Conservation (phyloP, 2,797 vertebrate species). For the Melanotaenia boesemani region DNA sequence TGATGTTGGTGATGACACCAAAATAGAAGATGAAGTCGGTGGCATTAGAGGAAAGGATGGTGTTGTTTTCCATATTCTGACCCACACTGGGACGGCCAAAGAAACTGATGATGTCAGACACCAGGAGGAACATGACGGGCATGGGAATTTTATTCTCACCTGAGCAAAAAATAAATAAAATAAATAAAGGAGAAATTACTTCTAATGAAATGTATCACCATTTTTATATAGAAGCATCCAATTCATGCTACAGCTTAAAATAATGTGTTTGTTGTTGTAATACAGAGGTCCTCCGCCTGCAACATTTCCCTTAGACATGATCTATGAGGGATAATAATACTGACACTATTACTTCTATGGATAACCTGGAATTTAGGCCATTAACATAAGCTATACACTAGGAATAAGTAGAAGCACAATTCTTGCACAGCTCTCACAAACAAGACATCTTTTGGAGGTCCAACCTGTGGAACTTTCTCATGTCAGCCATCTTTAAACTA, state of each 20-base stretch:
- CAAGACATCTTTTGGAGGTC: too few species aligned
- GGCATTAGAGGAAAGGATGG: constrained; percentile 20
- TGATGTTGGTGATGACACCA: constrained; percentile 69
- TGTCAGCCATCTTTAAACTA: too few species aligned
- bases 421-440: too few species aligned
- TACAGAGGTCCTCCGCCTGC: too few species aligned
- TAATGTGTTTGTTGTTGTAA: too few species aligned
- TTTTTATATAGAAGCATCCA: neutral
- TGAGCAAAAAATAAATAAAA: constrained; percentile 17
- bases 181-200: neutral
- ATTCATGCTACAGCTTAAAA: neutral
- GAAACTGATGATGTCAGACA: constrained; percentile 76
- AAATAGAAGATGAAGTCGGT: constrained; percentile 73
- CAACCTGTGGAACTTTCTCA: too few species aligned
- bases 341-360: too few species aligned
- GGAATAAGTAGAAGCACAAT: too few species aligned
- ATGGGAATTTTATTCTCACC: constrained; percentile 62
- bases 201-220: neutral
- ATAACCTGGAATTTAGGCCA: too few species aligned
- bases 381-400: too few species aligned
- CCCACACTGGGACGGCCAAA: constrained; percentile 54
- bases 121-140: constrained; percentile 70
- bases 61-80: rapidly evolving
- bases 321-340: too few species aligned
- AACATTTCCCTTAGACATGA: too few species aligned